Conservation (phyloP, 2,888 invertebrate species). For the Agriopis marginaria region DNA sequence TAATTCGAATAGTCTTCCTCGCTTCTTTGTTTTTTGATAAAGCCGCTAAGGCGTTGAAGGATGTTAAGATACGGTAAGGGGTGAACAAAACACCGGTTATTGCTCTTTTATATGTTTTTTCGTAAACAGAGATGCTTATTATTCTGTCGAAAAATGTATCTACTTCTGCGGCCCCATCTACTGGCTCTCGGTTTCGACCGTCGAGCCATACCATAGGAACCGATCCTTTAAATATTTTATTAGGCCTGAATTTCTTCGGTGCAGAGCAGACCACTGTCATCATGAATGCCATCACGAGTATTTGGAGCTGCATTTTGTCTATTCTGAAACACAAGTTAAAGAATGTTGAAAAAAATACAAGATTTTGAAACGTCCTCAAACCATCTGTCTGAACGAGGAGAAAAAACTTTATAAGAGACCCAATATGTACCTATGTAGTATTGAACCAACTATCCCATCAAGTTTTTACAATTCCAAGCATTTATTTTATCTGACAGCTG, state of each 20-base stretch:
- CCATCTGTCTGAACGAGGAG: too few species aligned
- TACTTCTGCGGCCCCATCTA: neutral
- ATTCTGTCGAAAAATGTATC: constrained; percentile 1
- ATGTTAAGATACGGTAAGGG: neutral
- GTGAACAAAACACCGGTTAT: neutral
- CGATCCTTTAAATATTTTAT: neutral
- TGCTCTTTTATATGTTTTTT: neutral
- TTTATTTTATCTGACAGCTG: too few species aligned
- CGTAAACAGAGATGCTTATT: neutral
- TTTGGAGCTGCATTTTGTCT: neutral
- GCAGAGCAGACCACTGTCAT: neutral
- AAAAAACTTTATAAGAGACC: too few species aligned
- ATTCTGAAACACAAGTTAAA: neutral
- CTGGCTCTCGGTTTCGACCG: neutral
- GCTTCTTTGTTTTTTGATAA: neutral
- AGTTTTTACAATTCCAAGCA: too few species aligned
- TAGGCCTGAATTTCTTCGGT: neutral
- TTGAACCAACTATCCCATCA: too few species aligned
- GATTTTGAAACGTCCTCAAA: too few species aligned
- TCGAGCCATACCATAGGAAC: neutral
- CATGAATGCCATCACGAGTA: neutral
- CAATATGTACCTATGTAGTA: too few species aligned
- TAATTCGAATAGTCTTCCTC: neutral
- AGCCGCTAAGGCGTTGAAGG: neutral
- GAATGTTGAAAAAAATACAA: too few species aligned